These are phyloP conservation scores for Catharus fuscescens DNA, from an alignment of 2,113 vertebrate species.

Conservation along the genomic window DNA sequence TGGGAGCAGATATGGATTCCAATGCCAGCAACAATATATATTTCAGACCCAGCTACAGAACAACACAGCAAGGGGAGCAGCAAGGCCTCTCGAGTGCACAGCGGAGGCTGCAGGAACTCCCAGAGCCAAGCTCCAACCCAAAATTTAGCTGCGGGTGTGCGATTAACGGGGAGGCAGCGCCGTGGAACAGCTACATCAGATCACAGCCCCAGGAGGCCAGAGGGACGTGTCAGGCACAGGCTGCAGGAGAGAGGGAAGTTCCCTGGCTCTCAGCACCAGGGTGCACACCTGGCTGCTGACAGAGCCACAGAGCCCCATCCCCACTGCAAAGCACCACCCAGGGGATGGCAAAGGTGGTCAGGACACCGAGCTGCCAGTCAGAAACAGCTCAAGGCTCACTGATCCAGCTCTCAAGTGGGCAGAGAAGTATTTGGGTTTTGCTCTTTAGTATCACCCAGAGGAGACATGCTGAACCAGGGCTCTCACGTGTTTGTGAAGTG, in stretches of 20 bases:
- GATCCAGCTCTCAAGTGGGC: rapidly evolving
- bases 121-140: background rate
- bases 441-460: background rate
- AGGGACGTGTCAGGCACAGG: rapidly evolving
- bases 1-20: conserved; percentile 43
- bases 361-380: background rate
- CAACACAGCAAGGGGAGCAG: conserved; percentile 17
- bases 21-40: conserved; percentile 49
- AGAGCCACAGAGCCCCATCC: background rate
- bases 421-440: background rate
- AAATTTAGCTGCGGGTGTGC: background rate
- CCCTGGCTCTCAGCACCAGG: background rate
- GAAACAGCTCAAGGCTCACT: background rate
- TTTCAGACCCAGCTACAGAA: conserved; percentile 40
- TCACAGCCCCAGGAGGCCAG: background rate
- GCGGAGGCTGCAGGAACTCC: background rate
- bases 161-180: background rate
- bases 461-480: rapidly evolving
- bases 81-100: background rate
- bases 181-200: background rate
- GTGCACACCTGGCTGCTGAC: background rate
- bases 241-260: background rate
- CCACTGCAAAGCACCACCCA: background rate
- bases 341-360: rapidly evolving
- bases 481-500: rapidly evolving